phyloP scores from a whole-genome alignment of 1,140 invertebrate genomes.

The Leptonema lineaticorne region DNA sequence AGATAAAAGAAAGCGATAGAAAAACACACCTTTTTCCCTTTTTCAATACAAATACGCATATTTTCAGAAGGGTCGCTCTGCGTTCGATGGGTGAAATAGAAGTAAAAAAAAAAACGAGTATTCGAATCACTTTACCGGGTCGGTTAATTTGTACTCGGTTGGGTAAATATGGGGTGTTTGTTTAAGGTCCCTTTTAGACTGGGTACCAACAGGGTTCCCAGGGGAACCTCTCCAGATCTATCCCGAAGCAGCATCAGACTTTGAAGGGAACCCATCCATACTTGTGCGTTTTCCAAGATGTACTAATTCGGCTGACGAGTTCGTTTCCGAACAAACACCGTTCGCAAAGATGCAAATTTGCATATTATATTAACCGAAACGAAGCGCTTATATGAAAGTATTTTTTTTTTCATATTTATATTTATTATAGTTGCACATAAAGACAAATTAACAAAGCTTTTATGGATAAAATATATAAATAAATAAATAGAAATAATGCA shows the following conservation, averaged over 20 bases:
- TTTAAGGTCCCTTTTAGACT: conserved; percentile 19
- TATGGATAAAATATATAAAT: too few species aligned
- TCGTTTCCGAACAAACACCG: conserved; percentile 7
- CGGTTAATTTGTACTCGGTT: conserved; percentile 22
- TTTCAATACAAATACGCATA: conserved; percentile 2
- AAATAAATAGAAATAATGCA: too few species aligned
- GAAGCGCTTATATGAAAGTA: too few species aligned
- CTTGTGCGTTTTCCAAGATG: background rate
- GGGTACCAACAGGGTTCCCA: background rate
- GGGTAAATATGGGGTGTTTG: conserved; percentile 23
- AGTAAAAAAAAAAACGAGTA: conserved; percentile 9
- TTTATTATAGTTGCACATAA: too few species aligned
- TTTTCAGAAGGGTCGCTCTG: background rate
- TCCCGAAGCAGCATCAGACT: too few species aligned
- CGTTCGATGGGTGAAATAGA: too few species aligned
- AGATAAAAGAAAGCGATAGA: too few species aligned
- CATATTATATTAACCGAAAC: conserved; percentile 21
- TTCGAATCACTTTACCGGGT: conserved; percentile 20
- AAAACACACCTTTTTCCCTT: background rate
- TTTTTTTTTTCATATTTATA: too few species aligned
- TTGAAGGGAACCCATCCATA: background rate
- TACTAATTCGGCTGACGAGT: conserved; percentile 22
- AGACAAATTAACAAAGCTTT: too few species aligned
- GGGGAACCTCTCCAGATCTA: too few species aligned
- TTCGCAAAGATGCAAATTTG: conserved; percentile 26